Evolutionary conservation across 2,797 vertebrate genomes (phyloP), one percentile per base, ranked within the genome.

Genomic region (Tangara arthus): DNA sequence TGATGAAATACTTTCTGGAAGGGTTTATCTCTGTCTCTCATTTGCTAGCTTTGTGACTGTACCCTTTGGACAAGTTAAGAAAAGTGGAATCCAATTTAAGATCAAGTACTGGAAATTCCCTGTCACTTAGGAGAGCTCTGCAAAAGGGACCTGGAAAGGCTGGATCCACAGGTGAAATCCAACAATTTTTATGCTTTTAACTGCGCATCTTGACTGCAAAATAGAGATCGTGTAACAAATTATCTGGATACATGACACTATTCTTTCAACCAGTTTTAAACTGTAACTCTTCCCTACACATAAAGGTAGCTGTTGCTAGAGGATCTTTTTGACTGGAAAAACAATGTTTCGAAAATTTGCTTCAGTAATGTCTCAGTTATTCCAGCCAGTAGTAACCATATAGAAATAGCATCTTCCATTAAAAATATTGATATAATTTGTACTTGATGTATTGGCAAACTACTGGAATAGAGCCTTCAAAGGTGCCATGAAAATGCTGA

Each of bases 101-200:
- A 20, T 26, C 34, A 82, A 70, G 19, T 35, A 37, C 18, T 73
- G 56, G 24, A 59, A 37, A 15, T 56, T 77, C 35, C 6, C 28
- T 44, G 18, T 8, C 6, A 1, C 5, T 23, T 34, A 56, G 26
- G 18, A 53, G 53, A 16, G 63, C 39, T 68, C 55, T 68, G n/a
- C n/a, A 85, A 34, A 30, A 37, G 63, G 16, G 17, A n/a, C 15
- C 19, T 68, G 46, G 53, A 37, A 32, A 66, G 39, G 28, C 24
- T 60, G 34, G 63, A 46, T 68, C 1, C 0, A 52, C 28, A 7
- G 15, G 6, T 7, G 0, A 0, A 59, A 52, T 52, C 28, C 63
- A 60, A 24, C 20, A n/a, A 30, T 4, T 4, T 32, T 73, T 42
- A 5, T 34, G 12, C 12, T 47, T 71, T 23, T 39, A 87, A 55